Evolutionary conservation across 2,888 invertebrate species (phyloP).

Genomic region (Pheosia gnoma): DNA sequence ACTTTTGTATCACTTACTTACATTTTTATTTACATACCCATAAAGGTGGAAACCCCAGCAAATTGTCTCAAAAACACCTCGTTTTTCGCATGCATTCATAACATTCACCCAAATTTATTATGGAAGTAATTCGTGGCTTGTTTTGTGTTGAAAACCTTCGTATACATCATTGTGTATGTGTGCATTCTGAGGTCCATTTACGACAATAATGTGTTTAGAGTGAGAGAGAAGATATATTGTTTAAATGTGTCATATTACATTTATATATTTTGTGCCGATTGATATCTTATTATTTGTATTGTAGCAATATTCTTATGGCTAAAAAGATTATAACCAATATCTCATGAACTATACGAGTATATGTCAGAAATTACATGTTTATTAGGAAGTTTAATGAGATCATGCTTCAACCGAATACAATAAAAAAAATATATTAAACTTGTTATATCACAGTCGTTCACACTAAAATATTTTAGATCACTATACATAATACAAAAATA

Average conservation of each 20-base stretch:
- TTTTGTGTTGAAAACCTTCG: constrained; percentile 45
- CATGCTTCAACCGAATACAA: no score
- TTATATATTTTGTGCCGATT: no score
- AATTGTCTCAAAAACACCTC: constrained; percentile 2
- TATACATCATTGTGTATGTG: constrained; percentile 52
- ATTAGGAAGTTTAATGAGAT: no score
- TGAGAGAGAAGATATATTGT: constrained; percentile 10
- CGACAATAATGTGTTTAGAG: constrained; percentile 11
- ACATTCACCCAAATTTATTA: constrained; percentile 45
- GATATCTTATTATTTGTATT: no score
- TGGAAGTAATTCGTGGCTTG: constrained; percentile 55
- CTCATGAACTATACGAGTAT: no score
- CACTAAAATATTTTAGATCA: no score
- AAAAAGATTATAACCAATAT: no score
- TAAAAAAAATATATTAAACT: no score
- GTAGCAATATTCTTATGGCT: no score
- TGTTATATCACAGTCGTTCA: no score
- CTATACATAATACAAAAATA: no score
- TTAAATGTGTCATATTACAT: constrained; percentile 2
- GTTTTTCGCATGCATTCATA: constrained; percentile 38
- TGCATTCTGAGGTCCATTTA: constrained; percentile 29
- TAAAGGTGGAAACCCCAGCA: background rate
- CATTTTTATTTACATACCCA: constrained; percentile 1
- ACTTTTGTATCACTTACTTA: background rate
- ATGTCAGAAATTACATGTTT: no score